Evolutionary conservation across 2,113 vertebrate genomes (phyloP), one percentile per base, ranked within the genome.

Genomic region (Xiphophorus couchianus): DNA sequence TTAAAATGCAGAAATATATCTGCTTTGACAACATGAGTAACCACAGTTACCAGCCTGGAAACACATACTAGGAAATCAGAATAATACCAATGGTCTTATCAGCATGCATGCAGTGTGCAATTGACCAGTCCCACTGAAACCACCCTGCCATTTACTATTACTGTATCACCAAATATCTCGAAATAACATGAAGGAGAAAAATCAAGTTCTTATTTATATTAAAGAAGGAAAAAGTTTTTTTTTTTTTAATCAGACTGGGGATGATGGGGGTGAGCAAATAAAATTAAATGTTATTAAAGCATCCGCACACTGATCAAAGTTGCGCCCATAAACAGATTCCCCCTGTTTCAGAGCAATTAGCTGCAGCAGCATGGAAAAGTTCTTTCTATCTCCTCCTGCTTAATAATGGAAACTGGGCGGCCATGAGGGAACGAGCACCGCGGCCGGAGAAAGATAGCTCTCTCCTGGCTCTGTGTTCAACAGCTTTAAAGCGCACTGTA

Each of bases 241-340:
- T 66, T 39, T 89, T 90, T 93, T 92, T 91, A 94, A 95, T 94
- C 93, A 93, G 93, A 91, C 88, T 72, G 84, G 90, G 92, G 90
- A 90, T 90, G 85, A 91, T 91, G 89, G 92, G 92, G 93, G 84
- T 91, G 81, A 88, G 92, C 90, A 95, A 95, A 95, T 95, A 94
- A 92, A 95, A 95, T 95, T 94, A 94, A 93, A 93, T 90, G 91
- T 92, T 93, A 94, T 94, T 95, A 95, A 92, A 94, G 91, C 91
- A 93, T 93, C 93, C 84, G 86, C 82, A 88, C 86, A 84, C 93
- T 94, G 93, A 95, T 95, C 94, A 95, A 94, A 95, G 93, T 92
- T 93, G 87, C 88, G 78, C 89, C 91, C 91, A 92, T 93, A 93
- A 94, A 94, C 94, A 93, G 91, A 94, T 93, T 93, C 90, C 88